Evolutionary conservation across 2,113 vertebrate species (phyloP).

Genomic region (Alethe castanea): DNA sequence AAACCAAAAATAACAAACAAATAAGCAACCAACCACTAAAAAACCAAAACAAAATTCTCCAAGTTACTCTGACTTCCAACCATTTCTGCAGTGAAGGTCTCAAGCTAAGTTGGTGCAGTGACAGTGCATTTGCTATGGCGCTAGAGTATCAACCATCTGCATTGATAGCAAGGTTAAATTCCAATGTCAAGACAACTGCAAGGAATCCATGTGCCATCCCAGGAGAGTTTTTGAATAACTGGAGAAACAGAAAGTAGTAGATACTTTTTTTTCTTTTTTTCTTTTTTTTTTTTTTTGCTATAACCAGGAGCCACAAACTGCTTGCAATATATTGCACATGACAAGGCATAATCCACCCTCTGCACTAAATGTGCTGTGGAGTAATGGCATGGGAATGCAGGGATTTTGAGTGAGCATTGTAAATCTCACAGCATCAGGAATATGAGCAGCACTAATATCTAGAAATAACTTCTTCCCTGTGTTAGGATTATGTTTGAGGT

Average conservation of each 20-base stretch:
- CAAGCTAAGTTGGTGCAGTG: background rate
- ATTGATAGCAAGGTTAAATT: background rate
- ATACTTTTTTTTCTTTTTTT: background rate
- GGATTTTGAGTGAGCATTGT: background rate
- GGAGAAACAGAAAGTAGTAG: background rate
- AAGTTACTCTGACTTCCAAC: background rate
- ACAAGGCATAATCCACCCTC: background rate
- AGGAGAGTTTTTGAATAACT: background rate
- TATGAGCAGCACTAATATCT: background rate
- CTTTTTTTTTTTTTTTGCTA: background rate
- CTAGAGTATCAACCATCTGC: background rate
- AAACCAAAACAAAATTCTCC: background rate
- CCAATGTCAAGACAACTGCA: background rate
- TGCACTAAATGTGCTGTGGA: background rate
- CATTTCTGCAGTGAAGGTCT: background rate
- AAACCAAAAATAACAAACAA: background rate
- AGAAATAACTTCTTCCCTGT: background rate
- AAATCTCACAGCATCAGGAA: background rate
- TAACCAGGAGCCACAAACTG: background rate
- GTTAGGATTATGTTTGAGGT: background rate
- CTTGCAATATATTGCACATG: background rate
- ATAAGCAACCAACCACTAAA: background rate
- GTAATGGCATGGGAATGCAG: background rate
- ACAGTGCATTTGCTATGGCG: background rate
- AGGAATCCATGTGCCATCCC: background rate